Percentiles rank a stretch among this genome's conserved stretches.
These are phyloP conservation scores for Plectrocnemia conspersa DNA, from an alignment of 1,140 invertebrate genomes.

Conservation along the genomic window DNA sequence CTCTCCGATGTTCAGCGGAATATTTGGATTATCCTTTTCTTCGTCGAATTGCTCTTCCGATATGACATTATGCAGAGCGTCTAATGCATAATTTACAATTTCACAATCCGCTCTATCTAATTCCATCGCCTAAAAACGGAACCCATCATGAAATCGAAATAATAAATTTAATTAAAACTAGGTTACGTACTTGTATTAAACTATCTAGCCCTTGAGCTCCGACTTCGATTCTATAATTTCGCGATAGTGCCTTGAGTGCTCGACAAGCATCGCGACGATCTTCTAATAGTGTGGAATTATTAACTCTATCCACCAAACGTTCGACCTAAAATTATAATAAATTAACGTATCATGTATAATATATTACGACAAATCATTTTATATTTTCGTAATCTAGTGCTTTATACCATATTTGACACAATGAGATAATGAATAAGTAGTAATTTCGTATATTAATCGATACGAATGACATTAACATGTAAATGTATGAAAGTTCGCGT, in stretches of 20 bases:
- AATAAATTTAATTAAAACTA: constrained; percentile 3
- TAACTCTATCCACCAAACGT: constrained; percentile 83
- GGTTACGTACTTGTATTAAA: constrained; percentile 59
- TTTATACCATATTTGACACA: too few relatives aligned
- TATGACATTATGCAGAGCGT: constrained; percentile 88
- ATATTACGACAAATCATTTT: too few relatives aligned
- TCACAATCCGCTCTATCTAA: constrained; percentile 84
- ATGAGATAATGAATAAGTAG: too few relatives aligned
- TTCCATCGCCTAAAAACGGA: constrained; percentile 59
- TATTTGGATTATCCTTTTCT: constrained; percentile 62
- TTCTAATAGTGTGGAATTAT: constrained; percentile 87
- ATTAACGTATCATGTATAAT: too few relatives aligned
- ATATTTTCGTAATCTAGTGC: too few relatives aligned
- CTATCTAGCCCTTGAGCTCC: constrained; percentile 92
- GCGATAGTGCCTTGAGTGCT: constrained; percentile 88
- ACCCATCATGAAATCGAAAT: constrained; percentile 13
- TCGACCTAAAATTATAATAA: constrained; percentile 68
- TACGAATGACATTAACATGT: not conserved
- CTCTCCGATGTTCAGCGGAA: constrained; percentile 71
- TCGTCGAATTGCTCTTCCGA: constrained; percentile 78
- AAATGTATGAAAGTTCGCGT: constrained; percentile 16
- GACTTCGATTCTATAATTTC: constrained; percentile 91
- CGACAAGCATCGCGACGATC: constrained; percentile 94
- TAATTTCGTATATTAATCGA: too few relatives aligned
- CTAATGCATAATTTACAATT: constrained; percentile 85